phyloP scores from a whole-genome alignment of 2,113 vertebrate species.

The Octodon degus region DNA sequence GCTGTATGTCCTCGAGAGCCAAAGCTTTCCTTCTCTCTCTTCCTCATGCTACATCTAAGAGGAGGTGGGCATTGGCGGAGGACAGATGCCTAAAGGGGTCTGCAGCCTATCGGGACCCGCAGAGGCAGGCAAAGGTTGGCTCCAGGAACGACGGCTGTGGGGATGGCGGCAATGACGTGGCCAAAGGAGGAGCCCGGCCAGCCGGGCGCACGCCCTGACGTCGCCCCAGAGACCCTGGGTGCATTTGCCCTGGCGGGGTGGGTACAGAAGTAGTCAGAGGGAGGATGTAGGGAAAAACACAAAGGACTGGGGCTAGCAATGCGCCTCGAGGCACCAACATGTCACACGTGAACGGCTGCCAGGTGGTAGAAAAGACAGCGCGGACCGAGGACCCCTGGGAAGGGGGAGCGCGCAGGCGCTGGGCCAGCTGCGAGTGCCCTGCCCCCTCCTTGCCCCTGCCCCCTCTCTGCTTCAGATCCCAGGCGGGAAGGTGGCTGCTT shows the following conservation, averaged over 20 bases:
- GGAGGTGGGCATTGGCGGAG: background rate
- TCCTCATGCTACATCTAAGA: background rate
- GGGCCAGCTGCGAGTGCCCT: fast-evolving
- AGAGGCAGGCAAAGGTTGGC: background rate
- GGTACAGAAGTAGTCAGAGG: background rate
- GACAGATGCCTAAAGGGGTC: background rate
- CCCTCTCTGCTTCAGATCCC: background rate
- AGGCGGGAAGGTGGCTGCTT: background rate
- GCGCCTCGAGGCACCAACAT: background rate
- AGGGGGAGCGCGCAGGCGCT: background rate
- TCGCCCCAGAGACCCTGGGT: background rate
- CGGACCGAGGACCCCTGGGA: background rate
- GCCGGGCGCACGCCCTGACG: no score
- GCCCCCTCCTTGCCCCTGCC: background rate
- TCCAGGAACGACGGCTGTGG: background rate
- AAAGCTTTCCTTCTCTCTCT: background rate
- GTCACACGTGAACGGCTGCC: background rate
- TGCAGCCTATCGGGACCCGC: background rate
- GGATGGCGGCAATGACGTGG: background rate
- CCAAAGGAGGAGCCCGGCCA: background rate
- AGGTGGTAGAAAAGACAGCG: background rate
- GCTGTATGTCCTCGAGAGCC: background rate
- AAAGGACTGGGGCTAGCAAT: background rate
- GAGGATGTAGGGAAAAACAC: background rate
- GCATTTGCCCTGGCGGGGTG: background rate